These are phyloP conservation scores for Gobiocypris rarus DNA, from an alignment of 2,113 vertebrate genomes.

Conservation along the genomic window DNA sequence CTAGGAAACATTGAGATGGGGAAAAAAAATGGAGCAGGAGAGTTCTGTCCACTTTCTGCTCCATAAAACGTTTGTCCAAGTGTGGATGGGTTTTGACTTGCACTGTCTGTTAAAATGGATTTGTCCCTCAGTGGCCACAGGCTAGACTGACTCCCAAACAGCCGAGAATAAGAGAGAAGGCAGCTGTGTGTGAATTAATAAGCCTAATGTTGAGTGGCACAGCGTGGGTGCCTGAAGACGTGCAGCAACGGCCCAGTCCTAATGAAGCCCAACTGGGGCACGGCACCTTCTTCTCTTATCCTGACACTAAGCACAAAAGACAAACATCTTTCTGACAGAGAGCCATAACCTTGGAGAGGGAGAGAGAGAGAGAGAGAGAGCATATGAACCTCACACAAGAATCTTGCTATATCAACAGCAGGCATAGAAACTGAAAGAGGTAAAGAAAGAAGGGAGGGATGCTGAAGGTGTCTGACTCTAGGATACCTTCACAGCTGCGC, in stretches of 20 bases:
- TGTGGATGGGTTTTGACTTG: slow-evolving; percentile 64
- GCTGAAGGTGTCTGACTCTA: slow-evolving; percentile 56
- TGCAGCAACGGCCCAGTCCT: slow-evolving; percentile 47
- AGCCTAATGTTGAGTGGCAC: slow-evolving; percentile 68
- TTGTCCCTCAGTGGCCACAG: slow-evolving; percentile 70
- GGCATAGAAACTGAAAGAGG: slow-evolving; percentile 44
- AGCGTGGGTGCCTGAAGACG: slow-evolving; percentile 67
- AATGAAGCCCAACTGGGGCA: slow-evolving; percentile 50
- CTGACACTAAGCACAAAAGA: slow-evolving; percentile 54
- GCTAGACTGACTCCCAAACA: slow-evolving; percentile 62
- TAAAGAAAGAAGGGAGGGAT: slow-evolving; percentile 18
- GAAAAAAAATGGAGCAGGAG: neutral
- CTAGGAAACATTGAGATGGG: neutral
- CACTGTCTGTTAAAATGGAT: slow-evolving; percentile 68
- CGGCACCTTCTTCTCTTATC: slow-evolving; percentile 44
- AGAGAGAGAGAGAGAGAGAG: slow-evolving; percentile 50
- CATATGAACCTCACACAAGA: slow-evolving; percentile 28
- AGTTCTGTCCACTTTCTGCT: slow-evolving; percentile 55
- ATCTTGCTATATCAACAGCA: slow-evolving; percentile 51
- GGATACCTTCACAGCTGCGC: slow-evolving; percentile 62
- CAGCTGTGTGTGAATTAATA: slow-evolving; percentile 66
- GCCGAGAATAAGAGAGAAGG: slow-evolving; percentile 39
- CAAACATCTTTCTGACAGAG: slow-evolving; percentile 56
- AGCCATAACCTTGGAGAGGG: slow-evolving; percentile 31
- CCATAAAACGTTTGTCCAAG: slow-evolving; percentile 70